Evolutionary conservation across 2,797 vertebrate genomes (phyloP).

Genomic region (Esox masquinongy): DNA sequence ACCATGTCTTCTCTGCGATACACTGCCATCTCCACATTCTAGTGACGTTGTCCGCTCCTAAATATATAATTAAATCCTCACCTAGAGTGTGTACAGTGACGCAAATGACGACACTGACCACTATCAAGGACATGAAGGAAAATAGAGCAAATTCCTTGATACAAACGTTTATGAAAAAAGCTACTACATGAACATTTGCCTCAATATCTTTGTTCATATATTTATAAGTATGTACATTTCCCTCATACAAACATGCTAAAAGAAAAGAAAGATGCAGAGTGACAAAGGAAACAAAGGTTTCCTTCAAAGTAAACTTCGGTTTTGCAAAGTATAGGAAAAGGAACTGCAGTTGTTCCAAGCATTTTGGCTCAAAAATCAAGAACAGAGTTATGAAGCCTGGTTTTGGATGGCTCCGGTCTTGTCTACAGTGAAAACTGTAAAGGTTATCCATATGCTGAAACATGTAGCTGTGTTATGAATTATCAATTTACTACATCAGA

Average conservation of each 20-base stretch:
- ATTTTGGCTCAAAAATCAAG: conserved; percentile 38
- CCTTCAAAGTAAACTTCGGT: conserved; percentile 29
- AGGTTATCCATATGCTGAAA: background rate
- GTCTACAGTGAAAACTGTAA: conserved; percentile 16
- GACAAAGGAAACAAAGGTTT: conserved; percentile 33
- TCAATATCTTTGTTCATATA: conserved; percentile 72
- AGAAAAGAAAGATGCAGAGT: conserved; percentile 29
- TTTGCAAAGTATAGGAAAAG: conserved; percentile 29
- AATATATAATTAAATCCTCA: background rate
- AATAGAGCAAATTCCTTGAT: conserved; percentile 76
- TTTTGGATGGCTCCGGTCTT: conserved; percentile 45
- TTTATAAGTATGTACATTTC: conserved; percentile 77
- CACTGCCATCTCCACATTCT: background rate
- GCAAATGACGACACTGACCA: background rate
- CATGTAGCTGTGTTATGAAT: background rate
- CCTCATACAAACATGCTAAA: conserved; percentile 80
- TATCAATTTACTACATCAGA: background rate
- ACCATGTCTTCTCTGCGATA: background rate
- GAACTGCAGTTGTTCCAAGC: conserved; percentile 41
- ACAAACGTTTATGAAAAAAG: conserved; percentile 72
- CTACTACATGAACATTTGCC: conserved; percentile 71
- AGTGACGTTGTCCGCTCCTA: background rate
- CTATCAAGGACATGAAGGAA: conserved; percentile 60
- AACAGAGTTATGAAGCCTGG: conserved; percentile 25
- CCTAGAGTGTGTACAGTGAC: background rate